Percentiles rank a stretch among this genome's conserved stretches.
These are phyloP conservation scores for Chaetura pelagica DNA, from an alignment of 2,113 vertebrate species.

Conservation along the genomic window DNA sequence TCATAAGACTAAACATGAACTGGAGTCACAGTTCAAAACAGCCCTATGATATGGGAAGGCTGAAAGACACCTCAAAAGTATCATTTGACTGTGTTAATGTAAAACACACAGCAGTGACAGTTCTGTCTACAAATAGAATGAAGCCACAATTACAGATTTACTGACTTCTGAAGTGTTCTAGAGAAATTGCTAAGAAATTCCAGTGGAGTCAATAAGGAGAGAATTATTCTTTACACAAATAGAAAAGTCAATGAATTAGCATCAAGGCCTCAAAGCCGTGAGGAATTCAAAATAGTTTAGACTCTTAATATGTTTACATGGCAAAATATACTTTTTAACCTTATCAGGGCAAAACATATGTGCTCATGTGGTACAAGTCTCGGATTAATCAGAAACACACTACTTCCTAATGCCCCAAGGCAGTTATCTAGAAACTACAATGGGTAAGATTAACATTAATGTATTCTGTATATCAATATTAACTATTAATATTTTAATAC, in stretches of 20 bases:
- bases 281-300: constrained; percentile 51
- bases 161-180: constrained; percentile 10
- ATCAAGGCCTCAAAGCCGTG: constrained; percentile 49
- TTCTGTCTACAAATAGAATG: neutral
- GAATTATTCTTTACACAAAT: constrained; percentile 44
- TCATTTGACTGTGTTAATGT: neutral
- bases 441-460: constrained; percentile 58
- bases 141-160: neutral
- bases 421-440: constrained; percentile 18
- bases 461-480: constrained; percentile 55
- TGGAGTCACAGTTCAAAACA: neutral
- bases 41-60: rapidly evolving
- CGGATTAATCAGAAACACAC: constrained; percentile 63
- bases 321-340: constrained; percentile 63
- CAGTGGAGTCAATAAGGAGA: neutral
- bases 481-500: constrained; percentile 66
- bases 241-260: constrained; percentile 48
- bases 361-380: neutral
- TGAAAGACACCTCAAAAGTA: neutral
- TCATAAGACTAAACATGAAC: neutral
- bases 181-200: constrained; percentile 51
- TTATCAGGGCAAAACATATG: constrained; percentile 73
- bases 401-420: constrained; percentile 34
- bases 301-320: constrained; percentile 64
- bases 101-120: neutral